Evolutionary conservation across 2,113 vertebrate species (phyloP).

Genomic region (Hirundichthys speculiger): DNA sequence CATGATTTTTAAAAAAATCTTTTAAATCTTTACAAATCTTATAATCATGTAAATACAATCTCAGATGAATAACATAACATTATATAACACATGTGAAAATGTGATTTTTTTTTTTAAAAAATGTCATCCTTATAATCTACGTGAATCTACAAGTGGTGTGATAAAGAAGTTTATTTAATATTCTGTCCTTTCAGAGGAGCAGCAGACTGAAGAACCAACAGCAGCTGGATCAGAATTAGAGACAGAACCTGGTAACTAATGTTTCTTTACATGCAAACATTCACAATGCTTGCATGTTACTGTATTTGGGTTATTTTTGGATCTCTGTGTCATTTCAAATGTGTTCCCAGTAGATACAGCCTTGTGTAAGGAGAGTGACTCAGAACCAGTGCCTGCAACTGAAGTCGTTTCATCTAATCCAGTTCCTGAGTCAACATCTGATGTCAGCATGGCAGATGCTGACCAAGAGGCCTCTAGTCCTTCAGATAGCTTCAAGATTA

Average conservation of each 20-base stretch:
- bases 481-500: background rate
- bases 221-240: slow-evolving; percentile 3
- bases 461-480: background rate
- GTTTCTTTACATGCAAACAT: background rate
- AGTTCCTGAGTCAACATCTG: background rate
- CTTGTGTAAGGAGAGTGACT: background rate
- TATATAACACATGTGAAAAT: background rate
- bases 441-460: background rate
- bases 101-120: background rate
- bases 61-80: too few species aligned
- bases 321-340: background rate
- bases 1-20: too few species aligned
- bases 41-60: too few species aligned
- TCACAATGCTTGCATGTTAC: too few species aligned
- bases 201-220: background rate
- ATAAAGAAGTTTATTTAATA: background rate
- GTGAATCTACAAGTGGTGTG: too few species aligned
- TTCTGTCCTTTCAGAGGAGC: slow-evolving; percentile 16
- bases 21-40: too few species aligned
- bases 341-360: slow-evolving; percentile 21
- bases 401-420: background rate
- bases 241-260: slow-evolving; percentile 13
- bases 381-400: background rate
- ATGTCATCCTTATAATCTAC: too few species aligned
- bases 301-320: background rate